Conservation (phyloP, 1,140 invertebrate genomes). For the Drosophila persimilis region DNA sequence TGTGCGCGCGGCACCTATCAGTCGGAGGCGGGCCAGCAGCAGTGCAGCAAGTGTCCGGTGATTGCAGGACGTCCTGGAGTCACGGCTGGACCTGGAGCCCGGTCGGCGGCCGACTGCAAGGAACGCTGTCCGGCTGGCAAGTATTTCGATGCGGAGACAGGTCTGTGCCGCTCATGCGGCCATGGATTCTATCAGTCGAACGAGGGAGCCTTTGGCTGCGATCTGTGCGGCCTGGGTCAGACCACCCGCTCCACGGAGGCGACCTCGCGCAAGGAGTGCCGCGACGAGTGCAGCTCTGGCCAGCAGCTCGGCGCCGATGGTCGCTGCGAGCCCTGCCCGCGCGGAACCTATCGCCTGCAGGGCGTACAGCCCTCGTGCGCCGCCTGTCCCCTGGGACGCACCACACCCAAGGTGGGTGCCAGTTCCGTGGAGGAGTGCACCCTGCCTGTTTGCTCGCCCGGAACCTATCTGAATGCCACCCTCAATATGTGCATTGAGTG, state of each 20-base stretch:
- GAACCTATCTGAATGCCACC: slow-evolving; percentile 92
- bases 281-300: slow-evolving; percentile 95
- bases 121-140: slow-evolving; percentile 95
- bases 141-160: slow-evolving; percentile 93
- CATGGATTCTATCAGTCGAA: slow-evolving; percentile 96
- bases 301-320: slow-evolving; percentile 94
- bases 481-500: slow-evolving; percentile 94
- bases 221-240: slow-evolving; percentile 95
- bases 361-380: slow-evolving; percentile 94
- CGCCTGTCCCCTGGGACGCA: slow-evolving; percentile 93
- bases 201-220: slow-evolving; percentile 95
- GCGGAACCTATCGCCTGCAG: slow-evolving; percentile 94
- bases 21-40: slow-evolving; percentile 94
- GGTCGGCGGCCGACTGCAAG: slow-evolving; percentile 95
- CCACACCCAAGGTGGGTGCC: slow-evolving; percentile 93
- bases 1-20: slow-evolving; percentile 97
- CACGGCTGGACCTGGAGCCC: slow-evolving; percentile 92
- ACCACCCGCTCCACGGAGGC: slow-evolving; percentile 96
- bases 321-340: slow-evolving; percentile 95
- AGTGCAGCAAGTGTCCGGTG: slow-evolving; percentile 93
- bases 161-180: slow-evolving; percentile 94
- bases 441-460: slow-evolving; percentile 92
- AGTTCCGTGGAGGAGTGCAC: slow-evolving; percentile 95
- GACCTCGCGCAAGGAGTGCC: slow-evolving; percentile 92
- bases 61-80: slow-evolving; percentile 94